A percentile compares a stretch with the other conserved stretches of the same genome.
Conservation (phyloP, 2,113 vertebrate genomes). For the Lepisosteus osseus region DNA sequence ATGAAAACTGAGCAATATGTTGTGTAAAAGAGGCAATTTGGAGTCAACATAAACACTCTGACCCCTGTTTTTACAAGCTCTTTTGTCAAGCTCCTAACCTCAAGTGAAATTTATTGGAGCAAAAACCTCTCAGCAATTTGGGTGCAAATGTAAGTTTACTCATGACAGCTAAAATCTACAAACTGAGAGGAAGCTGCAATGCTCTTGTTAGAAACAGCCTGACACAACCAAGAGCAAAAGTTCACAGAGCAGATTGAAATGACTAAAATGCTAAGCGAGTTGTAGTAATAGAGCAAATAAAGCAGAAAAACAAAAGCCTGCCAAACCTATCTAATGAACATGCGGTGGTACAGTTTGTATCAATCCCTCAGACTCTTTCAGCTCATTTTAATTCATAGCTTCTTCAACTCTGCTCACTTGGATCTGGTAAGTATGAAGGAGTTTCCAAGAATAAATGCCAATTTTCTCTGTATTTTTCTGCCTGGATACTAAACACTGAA, state of each 20-base stretch:
- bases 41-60: no score
- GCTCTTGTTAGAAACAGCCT: background rate
- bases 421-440: background rate
- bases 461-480: background rate
- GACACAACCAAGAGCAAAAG: background rate
- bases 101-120: no score
- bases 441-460: background rate
- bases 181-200: no score
- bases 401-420: background rate
- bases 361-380: background rate
- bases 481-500: background rate
- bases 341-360: background rate
- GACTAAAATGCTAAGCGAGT: background rate
- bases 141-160: no score
- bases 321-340: background rate
- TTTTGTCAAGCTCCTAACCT: no score
- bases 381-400: background rate
- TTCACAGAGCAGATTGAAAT: background rate
- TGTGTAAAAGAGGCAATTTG: no score
- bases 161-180: no score
- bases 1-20: no score
- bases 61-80: no score
- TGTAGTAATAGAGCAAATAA: background rate
- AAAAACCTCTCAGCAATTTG: no score
- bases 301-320: background rate